Conservation (phyloP, 2,113 vertebrate genomes). For the Petroica traversi region DNA sequence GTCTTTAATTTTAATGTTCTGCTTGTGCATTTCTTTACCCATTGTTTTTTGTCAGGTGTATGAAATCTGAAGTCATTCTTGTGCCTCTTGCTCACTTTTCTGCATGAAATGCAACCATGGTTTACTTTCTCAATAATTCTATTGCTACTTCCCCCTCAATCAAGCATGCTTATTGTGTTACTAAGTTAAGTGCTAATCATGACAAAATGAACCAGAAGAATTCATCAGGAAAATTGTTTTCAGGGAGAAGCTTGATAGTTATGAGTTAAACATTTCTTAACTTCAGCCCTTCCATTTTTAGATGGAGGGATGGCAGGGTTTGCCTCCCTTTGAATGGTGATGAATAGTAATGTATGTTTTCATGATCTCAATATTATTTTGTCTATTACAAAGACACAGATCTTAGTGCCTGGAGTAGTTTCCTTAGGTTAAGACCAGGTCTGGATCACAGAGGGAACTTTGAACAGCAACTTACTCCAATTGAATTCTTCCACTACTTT, state of each 20-base stretch:
- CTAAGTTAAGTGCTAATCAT: neutral
- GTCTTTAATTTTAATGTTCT: neutral
- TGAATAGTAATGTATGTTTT: neutral
- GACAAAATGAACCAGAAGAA: neutral
- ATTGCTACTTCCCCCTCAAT: neutral
- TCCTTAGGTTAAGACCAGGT: neutral
- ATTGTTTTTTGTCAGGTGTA: neutral
- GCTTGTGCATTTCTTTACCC: neutral
- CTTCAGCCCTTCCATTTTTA: neutral
- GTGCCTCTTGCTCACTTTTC: neutral
- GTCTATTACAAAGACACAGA: neutral
- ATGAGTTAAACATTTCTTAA: neutral
- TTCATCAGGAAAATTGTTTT: neutral
- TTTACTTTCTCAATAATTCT: neutral
- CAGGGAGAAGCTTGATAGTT: neutral
- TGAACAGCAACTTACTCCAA: neutral
- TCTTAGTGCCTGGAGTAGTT: neutral
- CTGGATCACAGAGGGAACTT: neutral
- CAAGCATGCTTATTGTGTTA: neutral
- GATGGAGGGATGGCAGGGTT: neutral
- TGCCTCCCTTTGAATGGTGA: neutral
- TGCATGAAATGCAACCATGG: neutral
- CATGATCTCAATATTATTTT: neutral
- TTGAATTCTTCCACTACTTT: neutral
- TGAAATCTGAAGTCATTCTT: neutral